Conservation (phyloP, 2,888 invertebrate species). For the Tachina grossa region DNA sequence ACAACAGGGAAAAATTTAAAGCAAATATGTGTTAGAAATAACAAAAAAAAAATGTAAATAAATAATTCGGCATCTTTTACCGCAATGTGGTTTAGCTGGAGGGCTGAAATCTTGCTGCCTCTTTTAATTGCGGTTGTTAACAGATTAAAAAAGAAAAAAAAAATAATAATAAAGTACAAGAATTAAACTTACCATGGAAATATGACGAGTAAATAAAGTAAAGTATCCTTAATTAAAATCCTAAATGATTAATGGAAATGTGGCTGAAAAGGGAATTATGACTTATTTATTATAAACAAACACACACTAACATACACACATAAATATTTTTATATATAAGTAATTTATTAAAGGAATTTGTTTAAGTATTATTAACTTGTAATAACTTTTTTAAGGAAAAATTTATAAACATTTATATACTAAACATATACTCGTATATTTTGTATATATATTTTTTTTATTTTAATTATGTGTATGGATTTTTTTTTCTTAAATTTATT, state of each 20-base stretch:
- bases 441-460: not conserved
- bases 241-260: conserved; percentile 60
- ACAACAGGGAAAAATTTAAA: not conserved
- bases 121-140: conserved; percentile 1
- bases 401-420: not conserved
- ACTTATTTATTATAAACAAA: conserved; percentile 32
- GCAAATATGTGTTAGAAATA: not conserved
- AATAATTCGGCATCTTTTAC: conserved; percentile 3
- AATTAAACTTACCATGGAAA: conserved; percentile 63
- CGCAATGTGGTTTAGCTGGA: conserved; percentile 38
- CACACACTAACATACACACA: not conserved
- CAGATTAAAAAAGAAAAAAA: no score
- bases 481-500: not conserved
- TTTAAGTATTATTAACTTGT: not conserved
- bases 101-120: not conserved
- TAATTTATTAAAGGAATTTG: not conserved
- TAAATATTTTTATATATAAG: not conserved
- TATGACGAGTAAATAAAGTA: conserved; percentile 29
- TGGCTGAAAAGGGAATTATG: conserved; percentile 36
- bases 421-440: no score
- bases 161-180: conserved; percentile 9
- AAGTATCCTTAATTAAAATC: conserved; percentile 69
- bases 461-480: not conserved
- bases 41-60: not conserved
- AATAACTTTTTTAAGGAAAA: not conserved